Conservation (phyloP, 2,113 vertebrate genomes). For the Lota lota region DNA sequence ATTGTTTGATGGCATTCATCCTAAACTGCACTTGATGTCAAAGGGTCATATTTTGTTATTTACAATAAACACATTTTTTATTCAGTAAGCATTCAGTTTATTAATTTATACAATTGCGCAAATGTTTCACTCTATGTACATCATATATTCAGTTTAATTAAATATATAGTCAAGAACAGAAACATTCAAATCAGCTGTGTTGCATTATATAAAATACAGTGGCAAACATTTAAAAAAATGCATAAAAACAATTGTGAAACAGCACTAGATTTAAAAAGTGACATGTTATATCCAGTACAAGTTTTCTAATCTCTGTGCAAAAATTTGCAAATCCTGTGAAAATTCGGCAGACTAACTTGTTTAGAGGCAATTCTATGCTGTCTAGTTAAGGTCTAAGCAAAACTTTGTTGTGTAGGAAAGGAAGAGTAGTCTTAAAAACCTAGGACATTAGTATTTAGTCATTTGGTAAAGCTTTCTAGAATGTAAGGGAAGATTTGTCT, state of each 20-base stretch:
- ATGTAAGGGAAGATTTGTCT: conserved; percentile 1
- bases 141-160: conserved; percentile 60
- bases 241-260: conserved; percentile 77
- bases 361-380: too few relatives aligned
- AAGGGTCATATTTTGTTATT: conserved; percentile 36
- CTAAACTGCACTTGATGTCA: neutral
- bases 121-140: conserved; percentile 55
- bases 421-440: neutral
- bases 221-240: conserved; percentile 77
- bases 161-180: conserved; percentile 71
- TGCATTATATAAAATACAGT: conserved; percentile 85
- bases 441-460: too few relatives aligned
- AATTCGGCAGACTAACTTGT: conserved; percentile 37
- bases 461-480: neutral
- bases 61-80: conserved; percentile 44
- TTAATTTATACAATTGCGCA: conserved; percentile 59
- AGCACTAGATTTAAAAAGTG: conserved; percentile 76
- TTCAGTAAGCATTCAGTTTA: conserved; percentile 58
- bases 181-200: conserved; percentile 85
- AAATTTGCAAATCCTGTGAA: conserved; percentile 68
- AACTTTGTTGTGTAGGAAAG: too few relatives aligned
- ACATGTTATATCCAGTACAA: conserved; percentile 65
- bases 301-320: conserved; percentile 72
- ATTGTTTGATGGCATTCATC: neutral
- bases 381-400: too few relatives aligned